Evolutionary conservation across 23 tunicate genomes (phyloP), one percentile per base, ranked within the genome.

Genomic region (Trididemnum clinides): DNA sequence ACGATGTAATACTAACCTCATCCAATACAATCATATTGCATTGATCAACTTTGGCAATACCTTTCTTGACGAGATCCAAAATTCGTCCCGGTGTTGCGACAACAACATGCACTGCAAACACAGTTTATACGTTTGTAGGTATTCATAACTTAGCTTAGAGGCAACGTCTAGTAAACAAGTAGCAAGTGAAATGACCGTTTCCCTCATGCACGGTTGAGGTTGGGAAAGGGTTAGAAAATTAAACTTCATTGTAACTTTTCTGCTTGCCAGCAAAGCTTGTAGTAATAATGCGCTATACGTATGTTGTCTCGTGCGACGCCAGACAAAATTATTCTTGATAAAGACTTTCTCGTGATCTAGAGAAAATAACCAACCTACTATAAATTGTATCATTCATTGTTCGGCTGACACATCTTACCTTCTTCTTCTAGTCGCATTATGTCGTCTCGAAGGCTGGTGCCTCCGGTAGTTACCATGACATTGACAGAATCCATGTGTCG

Each of bases 381-480:
- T 76, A 36, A 34, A n/a, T 38, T 26, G 7, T 7, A 63, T 15
- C 26, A 20, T 29, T 71, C 7, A 29, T 7, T 22, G 54, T 44
- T 7, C 12, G 54, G 10, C 15, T 44, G 15, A 44, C 54, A 4
- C 69, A 4, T 29, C 84, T 51, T 85, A 90, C 95, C 86, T 35
- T 54, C 70, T 29, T 95, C 82, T 33, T 97, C 99, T 25, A 97
- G 77, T 76, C 99, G 62, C 83, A 97, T 90, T 33, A 97, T 97
- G 79, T 97, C 99, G 79, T 97, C 99, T 4, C 99, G 83, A 50
- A 97, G 72, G 71, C 92, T 93, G 54, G 99, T 97, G 20, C 99
- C 99, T 23, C 99, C 99, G n/a, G 99, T 97, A 31, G 99, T 92
- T 7, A 96, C 99, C 99, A 97, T 92, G 6, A 92, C 97, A 72